Conservation (phyloP, 2,888 invertebrate genomes). For the Seira ritae region DNA sequence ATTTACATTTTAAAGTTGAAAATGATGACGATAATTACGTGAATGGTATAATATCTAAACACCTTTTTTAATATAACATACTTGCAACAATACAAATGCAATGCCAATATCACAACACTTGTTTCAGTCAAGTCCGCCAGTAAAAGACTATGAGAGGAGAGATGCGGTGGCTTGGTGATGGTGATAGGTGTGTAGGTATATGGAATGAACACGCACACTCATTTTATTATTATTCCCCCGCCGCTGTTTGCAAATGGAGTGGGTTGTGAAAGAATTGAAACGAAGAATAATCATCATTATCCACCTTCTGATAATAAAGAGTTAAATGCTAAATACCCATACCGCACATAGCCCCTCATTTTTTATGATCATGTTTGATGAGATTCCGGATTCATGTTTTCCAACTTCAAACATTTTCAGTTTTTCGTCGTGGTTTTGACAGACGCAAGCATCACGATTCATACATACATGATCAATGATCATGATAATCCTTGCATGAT, state of each 20-base stretch:
- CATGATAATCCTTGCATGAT: background rate
- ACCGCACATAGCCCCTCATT: background rate
- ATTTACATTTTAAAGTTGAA: conserved; percentile 17
- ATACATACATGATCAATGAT: too few species aligned
- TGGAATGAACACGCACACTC: background rate
- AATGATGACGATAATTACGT: conserved; percentile 18
- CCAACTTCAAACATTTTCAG: background rate
- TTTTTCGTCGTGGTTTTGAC: background rate
- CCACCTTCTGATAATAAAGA: background rate
- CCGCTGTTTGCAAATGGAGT: background rate
- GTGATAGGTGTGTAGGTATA: background rate
- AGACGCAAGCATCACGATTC: too few species aligned
- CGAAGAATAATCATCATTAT: background rate
- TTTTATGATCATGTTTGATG: background rate
- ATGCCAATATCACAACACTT: too few species aligned
- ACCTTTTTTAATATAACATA: background rate
- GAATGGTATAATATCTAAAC: conserved; percentile 10
- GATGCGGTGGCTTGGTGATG: background rate
- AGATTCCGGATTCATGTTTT: background rate
- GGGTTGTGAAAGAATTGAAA: background rate
- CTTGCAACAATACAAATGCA: too few species aligned
- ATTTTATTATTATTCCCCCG: background rate
- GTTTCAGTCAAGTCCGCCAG: background rate
- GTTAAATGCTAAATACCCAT: background rate
- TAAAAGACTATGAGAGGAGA: background rate